Evolutionary conservation across 2,797 vertebrate species (phyloP).

Genomic region (Gobionotothen gibberifrons): DNA sequence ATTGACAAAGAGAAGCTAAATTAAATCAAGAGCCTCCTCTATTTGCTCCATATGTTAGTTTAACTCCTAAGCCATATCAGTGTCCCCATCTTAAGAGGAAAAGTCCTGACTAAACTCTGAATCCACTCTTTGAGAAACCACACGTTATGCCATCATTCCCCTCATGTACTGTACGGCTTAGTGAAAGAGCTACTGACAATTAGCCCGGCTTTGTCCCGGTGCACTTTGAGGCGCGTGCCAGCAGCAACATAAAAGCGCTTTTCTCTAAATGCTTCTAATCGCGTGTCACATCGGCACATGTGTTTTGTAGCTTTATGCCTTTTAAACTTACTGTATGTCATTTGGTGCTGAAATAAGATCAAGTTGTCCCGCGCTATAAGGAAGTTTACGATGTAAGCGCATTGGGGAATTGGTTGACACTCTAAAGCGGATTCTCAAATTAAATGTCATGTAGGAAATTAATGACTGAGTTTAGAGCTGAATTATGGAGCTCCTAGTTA

Average conservation of each 20-base stretch:
- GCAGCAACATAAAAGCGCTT: constrained; percentile 58
- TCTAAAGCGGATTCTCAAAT: constrained; percentile 51
- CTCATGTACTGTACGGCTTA: constrained; percentile 60
- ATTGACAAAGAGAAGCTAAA: constrained; percentile 71
- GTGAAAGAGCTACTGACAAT: constrained; percentile 74
- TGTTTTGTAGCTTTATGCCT: constrained; percentile 51
- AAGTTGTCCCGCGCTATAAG: constrained; percentile 69
- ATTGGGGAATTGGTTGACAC: constrained; percentile 60
- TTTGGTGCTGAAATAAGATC: constrained; percentile 67
- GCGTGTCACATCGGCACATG: constrained; percentile 65
- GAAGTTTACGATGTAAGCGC: constrained; percentile 65
- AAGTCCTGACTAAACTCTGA: constrained; percentile 70
- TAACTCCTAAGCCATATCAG: constrained; percentile 69
- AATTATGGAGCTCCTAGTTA: constrained; percentile 50
- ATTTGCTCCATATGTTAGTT: constrained; percentile 81
- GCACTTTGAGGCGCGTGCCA: constrained; percentile 55
- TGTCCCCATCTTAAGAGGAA: constrained; percentile 73
- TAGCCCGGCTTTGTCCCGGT: constrained; percentile 52
- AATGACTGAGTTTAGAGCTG: constrained; percentile 51
- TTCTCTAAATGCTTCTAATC: constrained; percentile 62
- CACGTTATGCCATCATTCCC: constrained; percentile 64
- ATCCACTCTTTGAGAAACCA: constrained; percentile 68
- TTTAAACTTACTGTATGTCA: constrained; percentile 58
- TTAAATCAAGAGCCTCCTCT: constrained; percentile 70
- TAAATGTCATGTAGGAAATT: constrained; percentile 63